A percentile compares a stretch with the other conserved stretches of the same genome.
Conservation (phyloP, 2,888 invertebrate genomes). For the Drosophila quinaria region DNA sequence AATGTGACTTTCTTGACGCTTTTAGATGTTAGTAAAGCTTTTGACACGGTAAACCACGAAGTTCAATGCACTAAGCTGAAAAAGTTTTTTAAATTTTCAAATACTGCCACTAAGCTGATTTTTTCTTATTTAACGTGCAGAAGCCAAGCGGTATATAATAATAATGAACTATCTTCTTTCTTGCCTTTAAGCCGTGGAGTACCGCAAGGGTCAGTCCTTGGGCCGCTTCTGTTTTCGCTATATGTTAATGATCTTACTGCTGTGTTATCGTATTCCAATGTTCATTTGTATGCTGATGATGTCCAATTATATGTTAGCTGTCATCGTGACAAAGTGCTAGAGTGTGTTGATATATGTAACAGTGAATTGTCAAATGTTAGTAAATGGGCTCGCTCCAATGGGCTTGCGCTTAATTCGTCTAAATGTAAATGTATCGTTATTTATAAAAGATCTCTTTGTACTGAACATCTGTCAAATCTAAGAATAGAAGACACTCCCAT, state of each 20-base stretch:
- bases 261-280: neutral
- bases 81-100: neutral
- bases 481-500: neutral
- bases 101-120: neutral
- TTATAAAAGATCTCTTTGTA: neutral
- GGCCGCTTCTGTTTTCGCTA: neutral
- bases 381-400: neutral
- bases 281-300: neutral
- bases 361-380: neutral
- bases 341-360: neutral
- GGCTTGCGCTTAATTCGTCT: neutral
- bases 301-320: neutral
- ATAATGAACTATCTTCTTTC: neutral
- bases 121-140: neutral
- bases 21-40: neutral
- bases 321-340: neutral
- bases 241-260: neutral
- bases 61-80: neutral
- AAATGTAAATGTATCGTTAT: neutral
- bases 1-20: neutral
- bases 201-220: neutral
- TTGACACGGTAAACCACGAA: neutral
- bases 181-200: neutral
- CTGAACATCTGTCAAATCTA: neutral
- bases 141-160: neutral